A percentile compares a stretch with the other conserved stretches of the same genome.
Conservation (phyloP, 1,140 invertebrate species). For the Saccostrea glomerata region DNA sequence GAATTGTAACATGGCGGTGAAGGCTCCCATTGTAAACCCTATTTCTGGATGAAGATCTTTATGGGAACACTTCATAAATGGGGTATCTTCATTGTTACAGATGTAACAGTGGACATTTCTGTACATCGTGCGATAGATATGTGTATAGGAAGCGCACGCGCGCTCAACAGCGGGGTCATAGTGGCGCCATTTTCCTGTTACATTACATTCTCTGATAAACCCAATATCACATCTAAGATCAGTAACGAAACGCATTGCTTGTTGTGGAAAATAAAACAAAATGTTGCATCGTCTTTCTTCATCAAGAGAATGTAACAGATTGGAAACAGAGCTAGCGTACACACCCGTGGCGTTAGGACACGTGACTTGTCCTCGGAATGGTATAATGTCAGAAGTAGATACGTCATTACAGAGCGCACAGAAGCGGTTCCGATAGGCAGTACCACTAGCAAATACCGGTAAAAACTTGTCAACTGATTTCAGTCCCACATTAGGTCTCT, state of each 20-base stretch:
- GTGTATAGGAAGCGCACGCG: slow-evolving; percentile 5
- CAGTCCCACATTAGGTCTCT: background rate
- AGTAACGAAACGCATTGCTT: background rate
- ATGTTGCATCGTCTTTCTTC: background rate
- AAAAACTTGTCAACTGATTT: background rate
- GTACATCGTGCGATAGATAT: background rate
- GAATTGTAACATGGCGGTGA: slow-evolving; percentile 10
- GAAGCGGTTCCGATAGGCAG: background rate
- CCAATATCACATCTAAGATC: background rate
- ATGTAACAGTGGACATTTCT: slow-evolving; percentile 27
- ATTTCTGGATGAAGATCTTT: background rate
- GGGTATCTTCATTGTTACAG: background rate
- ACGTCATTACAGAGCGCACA: slow-evolving; percentile 12
- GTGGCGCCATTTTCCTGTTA: slow-evolving; percentile 13
- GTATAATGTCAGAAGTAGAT: no score
- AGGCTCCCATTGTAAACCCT: background rate
- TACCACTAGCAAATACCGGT: background rate
- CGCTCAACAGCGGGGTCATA: background rate
- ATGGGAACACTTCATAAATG: background rate
- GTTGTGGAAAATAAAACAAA: background rate
- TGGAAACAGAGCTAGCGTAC: background rate
- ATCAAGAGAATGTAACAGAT: background rate
- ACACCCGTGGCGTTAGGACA: background rate
- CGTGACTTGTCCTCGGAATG: background rate
- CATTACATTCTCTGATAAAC: slow-evolving; percentile 26